Conservation (phyloP, 2,888 invertebrate species). For the Chrysodeixis includens region DNA sequence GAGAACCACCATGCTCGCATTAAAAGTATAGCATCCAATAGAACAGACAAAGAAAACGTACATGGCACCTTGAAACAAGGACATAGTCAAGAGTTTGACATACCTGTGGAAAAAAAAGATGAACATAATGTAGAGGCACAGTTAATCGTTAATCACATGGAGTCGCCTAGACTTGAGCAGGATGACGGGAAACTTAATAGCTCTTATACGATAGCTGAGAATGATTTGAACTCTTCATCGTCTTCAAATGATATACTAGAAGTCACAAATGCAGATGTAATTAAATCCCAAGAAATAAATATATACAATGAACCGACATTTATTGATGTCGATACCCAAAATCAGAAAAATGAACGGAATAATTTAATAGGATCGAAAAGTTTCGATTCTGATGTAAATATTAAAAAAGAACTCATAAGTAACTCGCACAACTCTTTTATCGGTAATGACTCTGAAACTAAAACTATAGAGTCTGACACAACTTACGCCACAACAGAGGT, state of each 20-base stretch:
- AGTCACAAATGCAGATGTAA: slow-evolving; percentile 19
- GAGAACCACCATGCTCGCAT: slow-evolving; percentile 33
- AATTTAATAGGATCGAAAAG: slow-evolving; percentile 27
- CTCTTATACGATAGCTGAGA: slow-evolving; percentile 62
- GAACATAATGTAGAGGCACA: slow-evolving; percentile 18
- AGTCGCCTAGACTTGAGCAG: slow-evolving; percentile 23
- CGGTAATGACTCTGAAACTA: slow-evolving; percentile 44
- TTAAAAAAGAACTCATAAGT: slow-evolving; percentile 29
- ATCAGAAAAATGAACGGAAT: slow-evolving; percentile 22
- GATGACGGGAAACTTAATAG: slow-evolving; percentile 61
- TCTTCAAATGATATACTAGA: slow-evolving; percentile 52
- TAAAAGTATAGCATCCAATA: slow-evolving; percentile 28
- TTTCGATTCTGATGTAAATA: slow-evolving; percentile 35
- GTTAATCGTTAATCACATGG: slow-evolving; percentile 9
- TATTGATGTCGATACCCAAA: slow-evolving; percentile 23
- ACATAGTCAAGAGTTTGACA: slow-evolving; percentile 39
- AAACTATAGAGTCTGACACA: slow-evolving; percentile 29
- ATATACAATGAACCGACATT: slow-evolving; percentile 22
- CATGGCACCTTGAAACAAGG: slow-evolving; percentile 26
- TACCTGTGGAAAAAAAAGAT: slow-evolving; percentile 26
- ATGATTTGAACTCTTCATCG: slow-evolving; percentile 50
- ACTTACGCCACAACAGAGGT: slow-evolving; percentile 13
- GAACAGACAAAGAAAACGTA: slow-evolving; percentile 38
- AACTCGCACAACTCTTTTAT: slow-evolving; percentile 12
- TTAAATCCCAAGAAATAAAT: slow-evolving; percentile 22